These are phyloP conservation scores for Chaetodon trifascialis DNA, from an alignment of 2,113 vertebrate species.

Conservation along the genomic window DNA sequence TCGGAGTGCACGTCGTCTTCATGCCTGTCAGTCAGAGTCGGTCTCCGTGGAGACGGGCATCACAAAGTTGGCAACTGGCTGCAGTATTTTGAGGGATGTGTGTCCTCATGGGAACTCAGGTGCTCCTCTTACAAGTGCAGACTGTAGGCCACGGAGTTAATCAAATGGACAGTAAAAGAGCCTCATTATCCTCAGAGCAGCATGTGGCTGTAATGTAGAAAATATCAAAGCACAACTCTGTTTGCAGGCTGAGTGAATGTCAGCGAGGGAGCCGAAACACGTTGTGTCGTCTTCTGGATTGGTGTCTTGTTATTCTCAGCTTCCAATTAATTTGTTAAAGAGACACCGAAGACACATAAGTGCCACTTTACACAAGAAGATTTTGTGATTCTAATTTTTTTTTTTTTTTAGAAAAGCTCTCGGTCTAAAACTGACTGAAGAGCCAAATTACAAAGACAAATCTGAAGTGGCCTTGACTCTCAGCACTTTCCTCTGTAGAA, in stretches of 20 bases:
- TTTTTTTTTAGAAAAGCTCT: neutral
- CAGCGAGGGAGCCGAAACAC: slow-evolving; percentile 15
- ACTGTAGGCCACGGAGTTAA: slow-evolving; percentile 9
- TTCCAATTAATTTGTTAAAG: slow-evolving; percentile 44
- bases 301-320: slow-evolving; percentile 14
- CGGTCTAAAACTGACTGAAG: neutral
- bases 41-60: slow-evolving; percentile 73
- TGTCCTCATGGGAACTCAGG: slow-evolving; percentile 52
- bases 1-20: slow-evolving; percentile 71
- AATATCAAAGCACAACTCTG: slow-evolving; percentile 36
- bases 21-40: slow-evolving; percentile 72
- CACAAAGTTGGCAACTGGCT: slow-evolving; percentile 63
- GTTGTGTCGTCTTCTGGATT: slow-evolving; percentile 20
- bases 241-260: slow-evolving; percentile 13
- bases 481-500: too few relatives aligned
- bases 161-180: slow-evolving; percentile 26
- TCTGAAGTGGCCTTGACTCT: too few relatives aligned
- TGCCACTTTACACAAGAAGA: slow-evolving; percentile 6
- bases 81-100: slow-evolving; percentile 36
- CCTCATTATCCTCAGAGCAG: slow-evolving; percentile 38
- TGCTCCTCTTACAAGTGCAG: slow-evolving; percentile 32
- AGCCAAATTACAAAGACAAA: slow-evolving; percentile 9
- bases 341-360: neutral
- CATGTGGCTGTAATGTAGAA: slow-evolving; percentile 31
- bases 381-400: neutral